Evolutionary conservation across 1,140 invertebrate genomes (phyloP).

Genomic region (Dendroctonus ponderosae): DNA sequence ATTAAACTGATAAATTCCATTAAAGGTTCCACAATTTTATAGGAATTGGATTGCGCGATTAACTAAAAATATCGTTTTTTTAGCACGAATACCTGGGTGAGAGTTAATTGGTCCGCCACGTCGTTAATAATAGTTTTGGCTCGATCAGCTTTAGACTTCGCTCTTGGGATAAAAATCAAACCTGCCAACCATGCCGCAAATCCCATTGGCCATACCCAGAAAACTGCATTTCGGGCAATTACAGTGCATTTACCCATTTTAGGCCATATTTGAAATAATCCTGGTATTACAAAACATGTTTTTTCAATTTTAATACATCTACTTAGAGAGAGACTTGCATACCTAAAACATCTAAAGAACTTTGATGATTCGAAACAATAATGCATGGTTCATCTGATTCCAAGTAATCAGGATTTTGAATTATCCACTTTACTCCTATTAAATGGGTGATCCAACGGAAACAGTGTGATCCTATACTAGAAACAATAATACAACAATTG

Average conservation of each 20-base stretch:
- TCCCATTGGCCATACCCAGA: conserved; percentile 89
- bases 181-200: conserved; percentile 84
- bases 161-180: conserved; percentile 86
- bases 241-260: conserved; percentile 80
- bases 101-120: conserved; percentile 71
- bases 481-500: background rate
- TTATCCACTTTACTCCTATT: conserved; percentile 76
- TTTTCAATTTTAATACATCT: background rate
- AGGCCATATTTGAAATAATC: conserved; percentile 86
- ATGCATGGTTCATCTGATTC: conserved; percentile 75
- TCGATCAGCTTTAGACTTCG: conserved; percentile 67
- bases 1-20: no score
- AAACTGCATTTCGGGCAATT: conserved; percentile 84
- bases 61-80: conserved; percentile 47
- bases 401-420: conserved; percentile 73
- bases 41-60: conserved; percentile 42
- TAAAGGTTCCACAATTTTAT: background rate
- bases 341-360: conserved; percentile 78
- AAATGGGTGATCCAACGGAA: conserved; percentile 68
- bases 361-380: conserved; percentile 85
- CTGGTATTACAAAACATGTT: conserved; percentile 50
- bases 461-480: conserved; percentile 68
- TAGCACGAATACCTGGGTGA: no score
- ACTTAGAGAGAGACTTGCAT: conserved; percentile 43
- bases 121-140: conserved; percentile 75